Percentiles rank a stretch among this genome's conserved stretches.
phyloP scores from a whole-genome alignment of 2,888 invertebrate genomes.

The Nesidiocoris tenuis region DNA sequence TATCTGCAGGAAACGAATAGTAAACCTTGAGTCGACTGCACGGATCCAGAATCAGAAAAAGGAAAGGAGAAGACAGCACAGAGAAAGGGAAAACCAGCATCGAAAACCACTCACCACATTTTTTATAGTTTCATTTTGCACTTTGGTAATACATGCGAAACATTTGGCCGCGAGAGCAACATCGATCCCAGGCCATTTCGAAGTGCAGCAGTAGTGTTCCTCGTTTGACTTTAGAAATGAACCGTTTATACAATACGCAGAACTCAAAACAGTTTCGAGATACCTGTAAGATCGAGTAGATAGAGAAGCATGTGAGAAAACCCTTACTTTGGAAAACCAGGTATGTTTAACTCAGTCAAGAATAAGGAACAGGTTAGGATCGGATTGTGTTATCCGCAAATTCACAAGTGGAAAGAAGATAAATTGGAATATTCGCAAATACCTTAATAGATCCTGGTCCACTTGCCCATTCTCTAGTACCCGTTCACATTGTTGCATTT shows the following conservation, averaged over 20 bases:
- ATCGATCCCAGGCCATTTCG: constrained; percentile 79
- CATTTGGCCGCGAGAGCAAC: constrained; percentile 65
- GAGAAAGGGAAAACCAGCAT: too few species aligned
- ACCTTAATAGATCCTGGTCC: constrained; percentile 64
- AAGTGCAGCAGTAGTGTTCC: constrained; percentile 75
- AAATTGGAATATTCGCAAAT: constrained; percentile 54
- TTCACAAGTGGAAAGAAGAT: too few species aligned
- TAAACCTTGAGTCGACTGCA: too few species aligned
- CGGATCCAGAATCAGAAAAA: too few species aligned
- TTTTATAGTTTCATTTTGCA: constrained; percentile 70
- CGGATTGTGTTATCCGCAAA: too few species aligned
- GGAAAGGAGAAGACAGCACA: background rate
- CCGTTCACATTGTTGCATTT: constrained; percentile 62
- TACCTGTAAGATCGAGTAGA: constrained; percentile 61
- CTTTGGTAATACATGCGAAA: constrained; percentile 68
- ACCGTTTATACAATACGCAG: constrained; percentile 80
- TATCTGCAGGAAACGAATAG: constrained; percentile 11
- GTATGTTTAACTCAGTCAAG: too few species aligned
- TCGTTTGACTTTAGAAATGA: constrained; percentile 74
- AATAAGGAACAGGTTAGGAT: too few species aligned
- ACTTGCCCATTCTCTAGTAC: constrained; percentile 65
- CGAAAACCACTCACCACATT: constrained; percentile 65
- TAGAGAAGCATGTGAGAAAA: too few species aligned
- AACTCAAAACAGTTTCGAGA: constrained; percentile 81
- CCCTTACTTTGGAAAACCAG: too few species aligned